Percentiles rank a stretch among this genome's conserved stretches.
These are phyloP conservation scores for Callithrix jacchus DNA, from an alignment of 2,113 vertebrate species.

Conservation along the genomic window DNA sequence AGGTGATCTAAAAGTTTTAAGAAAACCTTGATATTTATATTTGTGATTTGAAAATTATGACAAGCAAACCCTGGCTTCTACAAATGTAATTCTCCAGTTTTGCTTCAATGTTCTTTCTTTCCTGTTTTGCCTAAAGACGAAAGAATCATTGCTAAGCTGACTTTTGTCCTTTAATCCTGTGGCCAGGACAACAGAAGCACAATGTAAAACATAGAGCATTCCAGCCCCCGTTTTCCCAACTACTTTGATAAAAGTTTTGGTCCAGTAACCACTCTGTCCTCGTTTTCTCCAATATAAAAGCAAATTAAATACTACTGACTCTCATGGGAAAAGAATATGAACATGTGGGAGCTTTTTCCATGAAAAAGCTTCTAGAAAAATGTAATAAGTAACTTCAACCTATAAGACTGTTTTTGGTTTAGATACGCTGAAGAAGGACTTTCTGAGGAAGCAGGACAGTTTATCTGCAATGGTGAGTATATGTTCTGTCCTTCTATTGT, in stretches of 20 bases:
- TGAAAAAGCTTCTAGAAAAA: not conserved
- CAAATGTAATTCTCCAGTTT: not conserved
- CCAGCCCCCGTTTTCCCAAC: not conserved
- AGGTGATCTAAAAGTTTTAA: not conserved
- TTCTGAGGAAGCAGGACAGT: conserved; percentile 63
- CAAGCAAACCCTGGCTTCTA: not conserved
- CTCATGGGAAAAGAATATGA: not conserved
- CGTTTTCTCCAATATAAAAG: not conserved
- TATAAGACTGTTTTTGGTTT: conserved; percentile 9
- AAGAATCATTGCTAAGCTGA: not conserved
- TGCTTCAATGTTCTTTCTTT: not conserved
- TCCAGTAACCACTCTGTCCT: not conserved
- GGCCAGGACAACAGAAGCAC: not conserved
- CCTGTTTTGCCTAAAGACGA: not conserved
- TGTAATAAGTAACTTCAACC: not conserved
- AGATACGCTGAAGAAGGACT: conserved; percentile 69
- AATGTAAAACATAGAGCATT: not conserved
- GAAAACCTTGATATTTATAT: not conserved
- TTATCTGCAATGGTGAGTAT: conserved; percentile 52
- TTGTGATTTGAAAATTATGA: not conserved
- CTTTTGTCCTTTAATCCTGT: not conserved
- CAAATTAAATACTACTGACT: not conserved
- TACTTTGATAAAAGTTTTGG: not conserved
- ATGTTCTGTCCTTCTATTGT: not conserved
- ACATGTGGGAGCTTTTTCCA: not conserved